These are phyloP conservation scores for Lophius piscatorius DNA, from an alignment of 2,113 vertebrate species.

Conservation along the genomic window DNA sequence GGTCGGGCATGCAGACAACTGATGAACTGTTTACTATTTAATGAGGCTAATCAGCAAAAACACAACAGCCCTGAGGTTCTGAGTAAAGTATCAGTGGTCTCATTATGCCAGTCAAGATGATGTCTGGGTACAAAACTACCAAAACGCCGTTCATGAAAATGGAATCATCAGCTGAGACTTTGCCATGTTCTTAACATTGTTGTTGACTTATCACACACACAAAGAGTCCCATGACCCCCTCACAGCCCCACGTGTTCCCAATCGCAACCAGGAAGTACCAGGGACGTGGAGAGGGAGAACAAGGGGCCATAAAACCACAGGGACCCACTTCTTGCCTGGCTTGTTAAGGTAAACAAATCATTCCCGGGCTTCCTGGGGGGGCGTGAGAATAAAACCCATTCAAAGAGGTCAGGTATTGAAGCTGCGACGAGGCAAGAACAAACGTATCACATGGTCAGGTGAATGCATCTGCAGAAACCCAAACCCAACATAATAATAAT, in stretches of 20 bases:
- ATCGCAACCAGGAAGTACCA: conserved; percentile 49
- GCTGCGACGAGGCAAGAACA: conserved; percentile 5
- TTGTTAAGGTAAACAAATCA: conserved; percentile 48
- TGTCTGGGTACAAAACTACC: conserved; percentile 5
- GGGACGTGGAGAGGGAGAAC: conserved; percentile 27
- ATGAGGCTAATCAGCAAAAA: conserved; percentile 31
- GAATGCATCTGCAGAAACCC: too few species aligned
- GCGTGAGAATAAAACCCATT: conserved; percentile 23
- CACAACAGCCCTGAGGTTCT: conserved; percentile 14
- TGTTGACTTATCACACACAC: conserved; percentile 29
- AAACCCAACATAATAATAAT: too few species aligned
- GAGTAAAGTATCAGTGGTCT: conserved; percentile 5
- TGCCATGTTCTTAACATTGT: too few species aligned
- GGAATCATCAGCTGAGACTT: too few species aligned
- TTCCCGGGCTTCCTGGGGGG: conserved; percentile 38
- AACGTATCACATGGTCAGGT: conserved; percentile 1
- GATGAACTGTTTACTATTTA: conserved; percentile 44
- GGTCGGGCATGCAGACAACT: conserved; percentile 8
- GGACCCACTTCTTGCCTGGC: conserved; percentile 44
- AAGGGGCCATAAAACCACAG: conserved; percentile 54
- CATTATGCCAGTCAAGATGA: conserved; percentile 39
- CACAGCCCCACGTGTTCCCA: background rate
- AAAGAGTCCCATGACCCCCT: conserved; percentile 49
- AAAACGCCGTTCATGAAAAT: background rate
- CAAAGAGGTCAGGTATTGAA: conserved; percentile 2